Conservation (phyloP, 2,797 vertebrate species). For the Chelonia mydas region DNA sequence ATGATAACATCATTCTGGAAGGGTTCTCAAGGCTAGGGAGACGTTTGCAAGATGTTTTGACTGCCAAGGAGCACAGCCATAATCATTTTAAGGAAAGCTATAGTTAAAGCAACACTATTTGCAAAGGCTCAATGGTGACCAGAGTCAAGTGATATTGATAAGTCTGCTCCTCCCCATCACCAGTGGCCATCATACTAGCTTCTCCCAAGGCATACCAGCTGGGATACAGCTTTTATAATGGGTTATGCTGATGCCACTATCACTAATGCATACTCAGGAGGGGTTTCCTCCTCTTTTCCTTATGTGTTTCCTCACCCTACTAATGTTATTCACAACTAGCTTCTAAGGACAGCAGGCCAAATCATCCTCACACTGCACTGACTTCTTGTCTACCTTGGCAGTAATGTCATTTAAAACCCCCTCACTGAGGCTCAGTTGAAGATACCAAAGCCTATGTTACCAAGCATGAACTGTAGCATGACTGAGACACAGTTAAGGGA, state of each 20-base stretch:
- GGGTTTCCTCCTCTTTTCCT: neutral
- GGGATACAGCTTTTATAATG: neutral
- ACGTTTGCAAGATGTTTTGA: conserved; percentile 61
- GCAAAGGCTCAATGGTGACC: neutral
- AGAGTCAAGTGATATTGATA: conserved; percentile 13
- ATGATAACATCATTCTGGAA: conserved; percentile 7
- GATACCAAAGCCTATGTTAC: neutral
- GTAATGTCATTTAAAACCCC: too few species aligned
- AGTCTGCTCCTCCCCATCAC: neutral
- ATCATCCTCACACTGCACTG: too few species aligned
- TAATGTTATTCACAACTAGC: neutral
- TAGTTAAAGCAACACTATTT: conserved; percentile 4
- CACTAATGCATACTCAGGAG: neutral
- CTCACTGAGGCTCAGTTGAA: too few species aligned
- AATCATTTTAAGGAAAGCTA: neutral
- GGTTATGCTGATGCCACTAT: neutral
- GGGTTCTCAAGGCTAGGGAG: conserved; percentile 22
- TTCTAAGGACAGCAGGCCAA: too few species aligned
- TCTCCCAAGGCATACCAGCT: neutral
- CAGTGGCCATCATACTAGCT: neutral
- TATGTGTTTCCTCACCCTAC: neutral
- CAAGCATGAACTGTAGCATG: neutral
- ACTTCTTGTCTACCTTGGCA: too few species aligned
- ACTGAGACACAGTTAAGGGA: neutral
- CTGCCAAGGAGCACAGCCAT: conserved; percentile 5